These are phyloP conservation scores for Octonoba sinensis DNA, from an alignment of 2,888 invertebrate genomes.

Conservation along the genomic window DNA sequence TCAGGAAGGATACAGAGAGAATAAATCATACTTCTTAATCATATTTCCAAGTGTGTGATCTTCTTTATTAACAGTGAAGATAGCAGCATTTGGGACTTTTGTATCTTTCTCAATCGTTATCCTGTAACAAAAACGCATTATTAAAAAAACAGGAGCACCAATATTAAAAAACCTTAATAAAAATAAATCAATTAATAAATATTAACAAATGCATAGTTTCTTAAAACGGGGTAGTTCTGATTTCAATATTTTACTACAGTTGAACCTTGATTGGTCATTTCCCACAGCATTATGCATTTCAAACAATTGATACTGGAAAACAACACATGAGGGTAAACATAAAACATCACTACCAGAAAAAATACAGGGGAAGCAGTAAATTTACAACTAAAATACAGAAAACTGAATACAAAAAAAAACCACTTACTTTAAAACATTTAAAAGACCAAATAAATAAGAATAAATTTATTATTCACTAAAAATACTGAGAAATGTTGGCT, in stretches of 20 bases:
- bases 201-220: neutral
- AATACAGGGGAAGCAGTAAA: too few relatives aligned
- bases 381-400: too few relatives aligned
- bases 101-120: conserved; percentile 94
- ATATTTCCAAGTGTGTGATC: conserved; percentile 99
- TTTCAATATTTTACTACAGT: neutral
- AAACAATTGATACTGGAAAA: too few relatives aligned
- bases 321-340: too few relatives aligned
- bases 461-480: too few relatives aligned
- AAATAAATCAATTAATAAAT: neutral
- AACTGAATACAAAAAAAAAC: too few relatives aligned
- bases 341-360: too few relatives aligned
- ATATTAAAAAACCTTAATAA: neutral
- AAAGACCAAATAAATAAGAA: too few relatives aligned
- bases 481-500: too few relatives aligned
- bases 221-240: neutral
- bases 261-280: too few relatives aligned
- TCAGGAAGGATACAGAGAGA: neutral
- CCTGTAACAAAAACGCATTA: conserved; percentile 74
- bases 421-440: too few relatives aligned
- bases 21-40: conserved; percentile 89
- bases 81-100: conserved; percentile 91
- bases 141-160: conserved; percentile 8
- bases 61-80: conserved; percentile 99
- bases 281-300: too few relatives aligned